These are phyloP conservation scores for Drosophila algonquin DNA, from an alignment of 2,888 invertebrate genomes.

Conservation along the genomic window DNA sequence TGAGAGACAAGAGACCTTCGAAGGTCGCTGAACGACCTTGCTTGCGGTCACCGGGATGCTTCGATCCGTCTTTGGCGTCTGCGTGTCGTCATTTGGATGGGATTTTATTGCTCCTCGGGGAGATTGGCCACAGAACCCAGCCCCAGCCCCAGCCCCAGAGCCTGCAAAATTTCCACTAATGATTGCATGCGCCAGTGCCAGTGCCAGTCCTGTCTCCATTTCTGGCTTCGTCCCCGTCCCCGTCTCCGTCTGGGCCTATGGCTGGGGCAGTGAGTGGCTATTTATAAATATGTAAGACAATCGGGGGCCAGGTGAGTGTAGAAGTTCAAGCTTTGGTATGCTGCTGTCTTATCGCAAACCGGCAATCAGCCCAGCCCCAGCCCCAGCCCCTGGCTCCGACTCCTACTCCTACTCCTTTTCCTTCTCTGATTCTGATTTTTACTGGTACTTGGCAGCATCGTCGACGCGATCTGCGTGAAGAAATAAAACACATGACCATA, in stretches of 20 bases:
- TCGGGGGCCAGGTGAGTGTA: conserved; percentile 37
- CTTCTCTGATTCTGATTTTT: conserved; percentile 8
- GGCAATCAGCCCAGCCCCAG: conserved; percentile 56
- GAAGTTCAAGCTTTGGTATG: conserved; percentile 65
- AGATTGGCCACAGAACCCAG: conserved; percentile 21
- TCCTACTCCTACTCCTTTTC: conserved; percentile 22
- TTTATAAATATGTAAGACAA: conserved; percentile 70
- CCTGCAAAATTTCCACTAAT: conserved; percentile 64
- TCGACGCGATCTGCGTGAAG: conserved; percentile 70
- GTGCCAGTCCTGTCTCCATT: conserved; percentile 8
- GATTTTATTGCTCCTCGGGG: conserved; percentile 65
- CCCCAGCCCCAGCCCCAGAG: conserved; percentile 12
- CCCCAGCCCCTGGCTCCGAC: conserved; percentile 19
- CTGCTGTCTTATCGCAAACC: conserved; percentile 69
- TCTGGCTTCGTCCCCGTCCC: not conserved
- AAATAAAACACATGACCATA: conserved; percentile 66
- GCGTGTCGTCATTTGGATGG: conserved; percentile 75
- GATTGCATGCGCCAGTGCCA: conserved; percentile 68
- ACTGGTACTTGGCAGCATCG: conserved; percentile 51
- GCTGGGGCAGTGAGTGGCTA: conserved; percentile 45
- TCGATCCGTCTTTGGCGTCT: conserved; percentile 66
- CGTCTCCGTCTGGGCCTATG: not conserved
- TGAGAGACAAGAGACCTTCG: conserved; percentile 34
- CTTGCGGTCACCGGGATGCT: conserved; percentile 66
- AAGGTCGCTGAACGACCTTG: conserved; percentile 83